phyloP scores from a whole-genome alignment of 2,888 invertebrate genomes.

The Creontiades dilutus region DNA sequence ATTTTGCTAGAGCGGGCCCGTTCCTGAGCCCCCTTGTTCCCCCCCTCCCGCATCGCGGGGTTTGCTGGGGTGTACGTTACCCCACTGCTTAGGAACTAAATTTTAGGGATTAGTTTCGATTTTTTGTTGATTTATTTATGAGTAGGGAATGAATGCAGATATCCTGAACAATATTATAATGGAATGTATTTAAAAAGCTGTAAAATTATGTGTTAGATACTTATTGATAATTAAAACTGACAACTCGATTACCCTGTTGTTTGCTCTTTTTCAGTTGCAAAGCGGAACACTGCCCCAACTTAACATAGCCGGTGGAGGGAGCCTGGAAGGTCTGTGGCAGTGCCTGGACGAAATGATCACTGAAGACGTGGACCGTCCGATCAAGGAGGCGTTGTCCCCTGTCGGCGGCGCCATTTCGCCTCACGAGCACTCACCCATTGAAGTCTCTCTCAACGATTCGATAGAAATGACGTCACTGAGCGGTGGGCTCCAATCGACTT shows the following conservation, averaged over 20 bases:
- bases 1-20: no score
- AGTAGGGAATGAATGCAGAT: no score
- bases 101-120: no score
- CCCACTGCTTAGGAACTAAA: no score
- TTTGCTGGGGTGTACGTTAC: no score
- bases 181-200: no score
- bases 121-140: no score
- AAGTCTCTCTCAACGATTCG: not conserved
- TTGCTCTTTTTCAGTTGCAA: slow-evolving; percentile 62
- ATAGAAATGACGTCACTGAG: not conserved
- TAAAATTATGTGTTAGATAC: not conserved
- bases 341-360: slow-evolving; percentile 82
- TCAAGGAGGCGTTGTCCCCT: slow-evolving; percentile 11
- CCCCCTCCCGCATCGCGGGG: no score
- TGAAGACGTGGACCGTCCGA: slow-evolving; percentile 74
- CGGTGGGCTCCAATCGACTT: not conserved
- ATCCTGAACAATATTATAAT: no score
- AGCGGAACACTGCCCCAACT: slow-evolving; percentile 74
- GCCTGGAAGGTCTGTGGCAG: slow-evolving; percentile 83
- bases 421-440: not conserved
- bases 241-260: not conserved
- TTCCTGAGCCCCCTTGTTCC: no score
- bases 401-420: not conserved
- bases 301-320: slow-evolving; percentile 80
- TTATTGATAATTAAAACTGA: not conserved